Conservation (phyloP, 53 echinoderm and acorn worm genomes). For the Paelopatides confundens region DNA sequence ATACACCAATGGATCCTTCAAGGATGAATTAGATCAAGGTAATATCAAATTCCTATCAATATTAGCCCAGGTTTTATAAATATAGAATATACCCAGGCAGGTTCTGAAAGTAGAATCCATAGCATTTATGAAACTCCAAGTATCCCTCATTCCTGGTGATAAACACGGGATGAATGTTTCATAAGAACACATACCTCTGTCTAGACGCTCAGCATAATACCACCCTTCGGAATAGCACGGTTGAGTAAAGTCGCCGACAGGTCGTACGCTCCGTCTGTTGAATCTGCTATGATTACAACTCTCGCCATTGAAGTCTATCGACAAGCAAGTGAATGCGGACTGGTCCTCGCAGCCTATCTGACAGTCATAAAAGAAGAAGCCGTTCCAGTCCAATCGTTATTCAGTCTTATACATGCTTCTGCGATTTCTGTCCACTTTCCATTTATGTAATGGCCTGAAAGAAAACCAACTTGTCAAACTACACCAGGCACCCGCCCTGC, state of each 20-base stretch:
- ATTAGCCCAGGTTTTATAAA: no score
- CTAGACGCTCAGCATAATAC: not conserved
- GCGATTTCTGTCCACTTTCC: not conserved
- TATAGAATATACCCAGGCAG: no score
- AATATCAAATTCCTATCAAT: no score
- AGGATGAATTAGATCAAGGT: no score
- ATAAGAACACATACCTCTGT: not conserved
- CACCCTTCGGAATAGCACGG: not conserved
- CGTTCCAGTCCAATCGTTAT: not conserved
- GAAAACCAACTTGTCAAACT: no score
- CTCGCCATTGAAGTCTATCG: not conserved
- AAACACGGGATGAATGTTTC: no score
- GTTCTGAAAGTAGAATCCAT: no score
- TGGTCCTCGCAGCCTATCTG: not conserved
- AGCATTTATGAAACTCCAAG: no score
- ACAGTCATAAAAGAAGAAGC: not conserved
- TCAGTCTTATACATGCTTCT: not conserved
- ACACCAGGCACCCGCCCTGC: no score
- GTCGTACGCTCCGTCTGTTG: not conserved
- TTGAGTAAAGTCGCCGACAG: not conserved
- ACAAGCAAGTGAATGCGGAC: not conserved
- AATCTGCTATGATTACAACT: not conserved
- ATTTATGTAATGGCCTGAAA: no score
- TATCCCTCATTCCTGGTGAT: no score
- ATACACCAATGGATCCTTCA: no score